Evolutionary conservation across 1,140 invertebrate genomes (phyloP), one percentile per base, ranked within the genome.

Genomic region (Bacillus rossius): DNA sequence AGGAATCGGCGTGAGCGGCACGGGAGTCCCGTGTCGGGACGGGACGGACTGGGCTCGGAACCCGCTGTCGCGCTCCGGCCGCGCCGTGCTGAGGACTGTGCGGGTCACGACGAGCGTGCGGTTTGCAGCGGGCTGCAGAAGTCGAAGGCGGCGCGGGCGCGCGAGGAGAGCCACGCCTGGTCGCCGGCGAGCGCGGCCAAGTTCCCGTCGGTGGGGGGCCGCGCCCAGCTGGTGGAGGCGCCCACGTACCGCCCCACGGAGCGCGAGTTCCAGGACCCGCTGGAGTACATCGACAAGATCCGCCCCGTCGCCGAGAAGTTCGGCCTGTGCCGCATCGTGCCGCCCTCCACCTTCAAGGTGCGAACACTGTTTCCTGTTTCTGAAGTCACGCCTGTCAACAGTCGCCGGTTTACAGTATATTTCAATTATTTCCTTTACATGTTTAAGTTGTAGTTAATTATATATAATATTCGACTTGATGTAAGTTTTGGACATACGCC

Each of bases 251-350:
- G 86, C 69, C 92, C 92, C 1, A 84, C 84, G 0, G 89, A 89
- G 65, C 86, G 88, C 67, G 91, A 95, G 70, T 95, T 95, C 66
- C 82, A 89, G 70, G 92, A 97, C 79, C 94, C 94, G 0, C 76
- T 97, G 1, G 84, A 88, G 61, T 98, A 92, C 65, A 92, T 97
- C 60, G 86, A 91, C 60, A 85, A 88, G 61, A 94, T 97, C 20
- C 80, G 85, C 51, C 79, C 84, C 0, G 75, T 84, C 57, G 92
- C 91, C 1, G 86, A 91, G 57, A 82, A 87, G 56, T 94, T 84
- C 74, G 94, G 94, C 0, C 85, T 96, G 60, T 96, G 92, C 68
- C 83, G 87, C 66, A 89, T 96, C 37, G 84, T 96, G 26, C 91
- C 94, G n/a, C 94, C 94, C 0, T 68, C 79, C 5, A 86, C 79